Evolutionary conservation across 2,888 invertebrate genomes (phyloP), one percentile per base, ranked within the genome.

Genomic region (Drosophila atripex): DNA sequence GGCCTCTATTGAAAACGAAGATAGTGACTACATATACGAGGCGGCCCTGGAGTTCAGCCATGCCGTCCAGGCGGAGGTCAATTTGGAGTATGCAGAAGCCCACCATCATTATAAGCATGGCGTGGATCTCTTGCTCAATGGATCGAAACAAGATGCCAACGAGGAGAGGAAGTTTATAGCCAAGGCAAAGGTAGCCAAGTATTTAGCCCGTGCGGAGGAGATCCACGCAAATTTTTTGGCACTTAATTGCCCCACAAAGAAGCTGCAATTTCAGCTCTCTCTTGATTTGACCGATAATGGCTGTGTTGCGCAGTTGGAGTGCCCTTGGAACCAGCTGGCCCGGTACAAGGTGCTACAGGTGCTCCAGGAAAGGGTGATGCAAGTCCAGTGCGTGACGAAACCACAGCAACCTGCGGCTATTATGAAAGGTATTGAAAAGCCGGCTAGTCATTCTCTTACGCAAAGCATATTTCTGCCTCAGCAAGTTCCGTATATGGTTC

Each of bases 1-100:
- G 90, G 88, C 90, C 0, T 91, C 91, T 0, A 87, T 91, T 39
- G 91, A 91, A 43, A 90, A 88, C 41, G 91, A 91, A 28, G 90
- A 91, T 57, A 89, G 89, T 68, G 91, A 92, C 69, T 92, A 92
- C 70, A 91, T 92, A 12, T 92, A 92, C 45, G 91, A 92, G 61
- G 92, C 92, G 1, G 92, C 92, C 0, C 72, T 91, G 23, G 90
- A 91, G 59, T 92, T 92, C 51, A 91, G 91, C 56, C 87, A 89
- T 54, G 92, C 92, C 0, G 91, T 92, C 2, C 91, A 91, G 64
- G 89, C 91, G 0, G 92, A 92, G 73, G 91, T 90, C 0, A 91
- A 91, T 77, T 72, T 88, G 18, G 89, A 91, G 51, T 92, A 91
- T 59, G 76, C 79, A 2, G 85, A 88, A 14, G 92, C 92, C 0